These are phyloP conservation scores for Acrobasis repandana DNA, from an alignment of 2,888 invertebrate genomes.

Conservation along the genomic window DNA sequence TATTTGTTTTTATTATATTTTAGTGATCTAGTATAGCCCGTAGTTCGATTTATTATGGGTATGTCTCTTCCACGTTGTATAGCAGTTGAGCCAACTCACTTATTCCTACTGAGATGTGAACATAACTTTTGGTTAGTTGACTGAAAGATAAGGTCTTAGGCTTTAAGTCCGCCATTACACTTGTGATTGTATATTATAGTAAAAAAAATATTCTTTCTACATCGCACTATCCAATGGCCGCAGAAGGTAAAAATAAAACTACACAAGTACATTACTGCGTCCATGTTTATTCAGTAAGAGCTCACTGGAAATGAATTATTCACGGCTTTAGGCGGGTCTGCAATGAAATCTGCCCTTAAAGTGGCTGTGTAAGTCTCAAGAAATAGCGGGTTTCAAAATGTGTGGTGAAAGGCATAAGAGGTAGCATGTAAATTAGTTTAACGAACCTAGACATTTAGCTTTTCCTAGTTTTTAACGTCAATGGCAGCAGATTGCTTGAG, in stretches of 20 bases:
- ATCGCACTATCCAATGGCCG: conserved; percentile 3
- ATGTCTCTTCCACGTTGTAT: too few relatives aligned
- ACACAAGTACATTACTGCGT: conserved; percentile 39
- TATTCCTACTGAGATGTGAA: too few relatives aligned
- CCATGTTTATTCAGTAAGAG: conserved; percentile 58
- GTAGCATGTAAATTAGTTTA: neutral
- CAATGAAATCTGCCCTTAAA: conserved; percentile 56
- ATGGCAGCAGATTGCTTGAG: too few relatives aligned
- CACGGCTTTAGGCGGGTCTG: conserved; percentile 47
- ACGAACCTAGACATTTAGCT: neutral
- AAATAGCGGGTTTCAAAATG: conserved; percentile 26
- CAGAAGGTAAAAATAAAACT: conserved; percentile 38
- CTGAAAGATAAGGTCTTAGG: too few relatives aligned
- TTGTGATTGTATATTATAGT: too few relatives aligned
- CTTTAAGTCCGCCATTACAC: too few relatives aligned
- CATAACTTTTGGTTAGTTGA: too few relatives aligned
- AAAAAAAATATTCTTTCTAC: neutral
- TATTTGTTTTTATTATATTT: too few relatives aligned
- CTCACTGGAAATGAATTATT: conserved; percentile 53
- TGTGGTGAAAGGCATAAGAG: neutral
- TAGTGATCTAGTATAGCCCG: too few relatives aligned
- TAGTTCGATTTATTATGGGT: too few relatives aligned
- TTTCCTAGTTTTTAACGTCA: too few relatives aligned
- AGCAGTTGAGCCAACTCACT: too few relatives aligned
- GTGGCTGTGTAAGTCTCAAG: conserved; percentile 31